Base-by-base conservation (phyloP, 2,797 vertebrate species). In the Semotilus atromaculatus region DNA sequence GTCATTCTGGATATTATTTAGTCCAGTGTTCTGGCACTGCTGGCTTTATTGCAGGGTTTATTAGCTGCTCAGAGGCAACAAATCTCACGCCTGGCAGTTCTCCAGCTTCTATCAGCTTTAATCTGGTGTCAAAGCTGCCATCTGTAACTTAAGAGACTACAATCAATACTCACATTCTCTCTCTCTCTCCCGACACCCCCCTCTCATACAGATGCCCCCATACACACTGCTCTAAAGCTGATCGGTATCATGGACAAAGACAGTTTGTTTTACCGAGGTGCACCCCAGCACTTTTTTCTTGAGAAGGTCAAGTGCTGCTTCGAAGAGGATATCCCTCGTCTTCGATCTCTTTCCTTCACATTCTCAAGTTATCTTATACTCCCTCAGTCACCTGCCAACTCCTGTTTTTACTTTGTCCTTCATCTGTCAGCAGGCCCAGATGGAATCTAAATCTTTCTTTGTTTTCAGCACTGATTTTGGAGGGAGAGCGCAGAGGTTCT, bases 121-220 rank as follows among this genome's bases (percentile, higher is more conserved):
- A 72, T 81, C 76, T 62, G 84, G 40, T 80, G 71, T 73, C 81
- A 67, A 77, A 80, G 83, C 53, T 75, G 68, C 55, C 67, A 74
- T 72, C 84, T 83, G 84, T 79, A 84, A 86, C 64, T 82, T 40
- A 38, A 79, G 77, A 72, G 68, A 84, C 58, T 38, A 51, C 86
- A 71, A 84, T 84, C 67, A 82, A 87, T 87, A 71, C 85, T 75
- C 78, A 26, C 74, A 66, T 78, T 68, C 68, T 78, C 26, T 73
- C 70, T 23, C 43, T 29, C 68, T 79, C 66, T 80, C 29, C 34
- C 7, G n/a, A 40, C 72, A 31, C 34, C 64, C 13, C 31, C 5
- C 48, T 45, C 60, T 75, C 51, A 62, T 80, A 78, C 70, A 38
- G 43, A 62, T 82, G 18, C 64, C n/a, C 43, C n/a, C 73, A 66